Conservation (phyloP, 37 sponge, comb jelly and placozoan genomes). For the Spongilla lacustris region DNA sequence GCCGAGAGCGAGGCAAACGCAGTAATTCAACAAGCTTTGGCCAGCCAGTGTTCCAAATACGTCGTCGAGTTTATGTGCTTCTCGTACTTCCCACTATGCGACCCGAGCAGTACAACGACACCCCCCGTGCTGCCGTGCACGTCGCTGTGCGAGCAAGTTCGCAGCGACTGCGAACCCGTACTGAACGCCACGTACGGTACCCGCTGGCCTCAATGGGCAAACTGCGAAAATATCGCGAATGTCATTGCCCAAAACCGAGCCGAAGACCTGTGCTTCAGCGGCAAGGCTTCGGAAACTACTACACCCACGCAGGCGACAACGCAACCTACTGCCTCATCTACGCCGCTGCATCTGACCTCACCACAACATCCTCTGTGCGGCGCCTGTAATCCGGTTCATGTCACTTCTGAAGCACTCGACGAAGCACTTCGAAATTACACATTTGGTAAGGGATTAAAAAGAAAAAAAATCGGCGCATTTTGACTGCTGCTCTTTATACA, state of each 20-base stretch:
- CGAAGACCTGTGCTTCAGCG: not conserved
- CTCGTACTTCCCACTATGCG: constrained; percentile 25
- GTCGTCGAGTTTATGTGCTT: constrained; percentile 10
- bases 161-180: not conserved
- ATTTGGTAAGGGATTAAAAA: not conserved
- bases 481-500: not conserved
- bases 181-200: not conserved
- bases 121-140: not conserved
- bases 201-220: not conserved
- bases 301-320: not conserved
- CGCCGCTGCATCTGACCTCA: not conserved
- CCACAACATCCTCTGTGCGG: not conserved
- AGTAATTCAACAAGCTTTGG: not conserved
- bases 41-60: not conserved
- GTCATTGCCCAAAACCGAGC: not conserved
- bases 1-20: not conserved
- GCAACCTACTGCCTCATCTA: not conserved
- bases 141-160: constrained; percentile 7
- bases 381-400: not conserved
- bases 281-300: not conserved
- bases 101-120: not conserved
- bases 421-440: not conserved
- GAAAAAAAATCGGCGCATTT: not conserved
- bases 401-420: not conserved
- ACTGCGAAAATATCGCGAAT: not conserved